Evolutionary conservation across 2,113 vertebrate species (phyloP), one percentile per base, ranked within the genome.

Genomic region (Pao palembangensis): DNA sequence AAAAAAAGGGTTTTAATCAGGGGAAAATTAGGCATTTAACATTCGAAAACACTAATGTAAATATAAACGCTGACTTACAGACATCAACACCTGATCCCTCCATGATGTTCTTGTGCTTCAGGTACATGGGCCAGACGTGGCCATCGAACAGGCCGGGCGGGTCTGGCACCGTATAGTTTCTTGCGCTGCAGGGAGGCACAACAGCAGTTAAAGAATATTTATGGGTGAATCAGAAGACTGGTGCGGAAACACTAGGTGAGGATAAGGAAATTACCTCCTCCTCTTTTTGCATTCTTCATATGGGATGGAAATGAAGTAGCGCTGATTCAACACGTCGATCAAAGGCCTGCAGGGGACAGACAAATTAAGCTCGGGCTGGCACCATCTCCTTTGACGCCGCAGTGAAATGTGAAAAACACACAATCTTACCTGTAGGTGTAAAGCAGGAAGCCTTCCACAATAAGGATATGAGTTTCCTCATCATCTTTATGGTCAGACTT

Each of bases 111-210:
- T 91, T 94, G 64, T 99, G 95, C 79, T 93, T 96, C 79, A 93
- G 61, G 13, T 97, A 98, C 95, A 97, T 98, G 71, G 95, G 96
- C 95, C 95, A 98, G 58, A 98, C 96, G 0, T 98, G 96, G 52
- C 95, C 93, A 1, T 99, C 94, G 4, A 98, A 98, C 75, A 98
- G 85, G 61, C 94, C 95, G 0, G 95, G 95, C 19, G 96, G 94
- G 58, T 98, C 96, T 0, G 95, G 95, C 69, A 95, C 91, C 0
- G 75, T 14, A 77, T 98, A 99, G 77, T 91, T 94, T 79, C 94
- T 94, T 5, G 90, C 92, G 81, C 94, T 96, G 43, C 50, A 72
- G 13, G 66, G 8, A 28, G 1, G 64, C 17, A 72, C 47, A 47
- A 14, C 11, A 67, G 14, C 44, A 17, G 25, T 47, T 25, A 34